A percentile compares a stretch with the other conserved stretches of the same genome.
Conservation (phyloP, 2,888 invertebrate genomes). For the Scelioninae gen. 2 region DNA sequence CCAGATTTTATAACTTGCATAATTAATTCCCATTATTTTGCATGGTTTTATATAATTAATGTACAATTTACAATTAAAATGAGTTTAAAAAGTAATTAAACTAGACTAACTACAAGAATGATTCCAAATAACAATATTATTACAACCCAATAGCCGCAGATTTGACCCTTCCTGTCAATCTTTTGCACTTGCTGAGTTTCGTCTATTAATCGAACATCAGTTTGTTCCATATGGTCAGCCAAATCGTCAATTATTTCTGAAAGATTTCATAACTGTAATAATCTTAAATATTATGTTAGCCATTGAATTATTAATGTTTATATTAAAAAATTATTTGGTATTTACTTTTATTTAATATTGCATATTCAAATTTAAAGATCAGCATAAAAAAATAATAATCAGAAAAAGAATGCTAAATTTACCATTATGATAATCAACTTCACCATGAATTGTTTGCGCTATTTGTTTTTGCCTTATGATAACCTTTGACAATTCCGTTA, state of each 20-base stretch:
- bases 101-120: conserved; percentile 72
- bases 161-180: conserved; percentile 82
- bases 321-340: too few relatives aligned
- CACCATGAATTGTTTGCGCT: conserved; percentile 83
- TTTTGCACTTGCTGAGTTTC: conserved; percentile 82
- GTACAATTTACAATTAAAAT: too few relatives aligned
- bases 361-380: too few relatives aligned
- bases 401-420: conserved; percentile 44
- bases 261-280: too few relatives aligned
- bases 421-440: conserved; percentile 89
- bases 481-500: conserved; percentile 84
- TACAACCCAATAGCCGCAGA: conserved; percentile 85
- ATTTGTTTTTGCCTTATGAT: conserved; percentile 86
- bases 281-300: too few relatives aligned
- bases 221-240: conserved; percentile 83
- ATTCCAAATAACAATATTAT: conserved; percentile 82
- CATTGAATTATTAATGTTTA: too few relatives aligned
- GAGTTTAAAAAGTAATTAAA: neutral
- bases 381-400: neutral
- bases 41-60: neutral
- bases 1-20: too few relatives aligned
- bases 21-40: too few relatives aligned
- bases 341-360: too few relatives aligned
- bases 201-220: conserved; percentile 80
- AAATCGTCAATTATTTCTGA: conserved; percentile 88